phyloP scores from a whole-genome alignment of 2,888 invertebrate genomes.

The Dendrolimus houi region DNA sequence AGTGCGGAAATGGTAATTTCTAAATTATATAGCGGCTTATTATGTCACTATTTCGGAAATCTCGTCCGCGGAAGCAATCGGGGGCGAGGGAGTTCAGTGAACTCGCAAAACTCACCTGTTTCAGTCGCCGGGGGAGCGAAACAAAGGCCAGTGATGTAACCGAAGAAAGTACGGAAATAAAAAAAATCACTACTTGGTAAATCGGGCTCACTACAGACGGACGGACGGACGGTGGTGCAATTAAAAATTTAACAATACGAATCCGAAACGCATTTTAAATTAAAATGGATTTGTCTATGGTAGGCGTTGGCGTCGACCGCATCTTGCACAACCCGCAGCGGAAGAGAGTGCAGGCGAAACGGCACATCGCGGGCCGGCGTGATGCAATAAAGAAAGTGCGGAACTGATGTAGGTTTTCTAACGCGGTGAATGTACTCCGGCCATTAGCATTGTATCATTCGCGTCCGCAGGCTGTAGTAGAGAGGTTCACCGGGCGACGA shows the following conservation, averaged over 20 bases:
- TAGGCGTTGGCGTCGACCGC: constrained; percentile 21
- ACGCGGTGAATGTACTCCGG: constrained; percentile 69
- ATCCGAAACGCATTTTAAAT: constrained; percentile 52
- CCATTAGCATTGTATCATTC: constrained; percentile 65
- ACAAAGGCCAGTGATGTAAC: constrained; percentile 44
- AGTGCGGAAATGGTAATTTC: constrained; percentile 68
- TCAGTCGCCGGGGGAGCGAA: constrained; percentile 42
- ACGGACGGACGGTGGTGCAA: constrained; percentile 16
- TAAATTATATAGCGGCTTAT: constrained; percentile 49
- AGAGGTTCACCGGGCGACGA: constrained; percentile 52
- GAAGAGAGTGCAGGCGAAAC: constrained; percentile 69
- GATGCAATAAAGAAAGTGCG: constrained; percentile 75
- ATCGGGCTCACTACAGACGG: background rate
- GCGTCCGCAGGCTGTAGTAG: constrained; percentile 40
- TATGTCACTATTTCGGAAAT: constrained; percentile 60
- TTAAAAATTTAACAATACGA: constrained; percentile 34
- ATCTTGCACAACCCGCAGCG: constrained; percentile 62
- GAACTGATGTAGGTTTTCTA: constrained; percentile 72
- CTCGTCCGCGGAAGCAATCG: constrained; percentile 43
- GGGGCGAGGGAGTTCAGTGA: constrained; percentile 57
- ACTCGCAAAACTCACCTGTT: constrained; percentile 71
- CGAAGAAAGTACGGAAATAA: constrained; percentile 55
- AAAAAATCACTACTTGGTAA: constrained; percentile 20
- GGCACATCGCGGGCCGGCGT: constrained; percentile 41
- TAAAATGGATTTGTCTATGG: constrained; percentile 23